Percentiles rank a stretch among this genome's conserved stretches.
Evolutionary conservation across 2,113 vertebrate genomes (phyloP).

Genomic region (Mus pahari): DNA sequence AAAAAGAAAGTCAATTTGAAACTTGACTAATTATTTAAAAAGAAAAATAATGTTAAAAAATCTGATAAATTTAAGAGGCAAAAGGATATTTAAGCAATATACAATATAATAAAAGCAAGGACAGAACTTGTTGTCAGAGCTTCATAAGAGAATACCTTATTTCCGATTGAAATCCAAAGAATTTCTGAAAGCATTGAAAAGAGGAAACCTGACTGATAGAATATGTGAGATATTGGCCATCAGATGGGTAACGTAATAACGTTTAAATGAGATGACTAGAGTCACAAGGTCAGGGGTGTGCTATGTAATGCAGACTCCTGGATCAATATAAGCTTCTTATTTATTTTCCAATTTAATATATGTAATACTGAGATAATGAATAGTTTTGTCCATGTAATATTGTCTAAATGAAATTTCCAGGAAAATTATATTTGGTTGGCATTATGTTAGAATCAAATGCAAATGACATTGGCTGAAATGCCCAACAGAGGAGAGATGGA

Average conservation of each 20-base stretch:
- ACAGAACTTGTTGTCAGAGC: neutral
- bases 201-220: neutral
- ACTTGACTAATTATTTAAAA: neutral
- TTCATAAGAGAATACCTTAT: neutral
- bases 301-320: neutral
- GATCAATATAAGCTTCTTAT: neutral
- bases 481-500: too few relatives aligned
- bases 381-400: neutral
- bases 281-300: neutral
- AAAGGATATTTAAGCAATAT: neutral
- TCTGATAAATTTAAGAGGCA: neutral
- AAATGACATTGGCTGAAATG: too few relatives aligned
- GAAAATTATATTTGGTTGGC: neutral
- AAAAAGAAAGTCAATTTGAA: neutral
- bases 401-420: neutral
- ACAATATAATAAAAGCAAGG: neutral
- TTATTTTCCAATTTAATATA: neutral
- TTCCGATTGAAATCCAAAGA: neutral
- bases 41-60: neutral
- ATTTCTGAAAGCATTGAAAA: neutral
- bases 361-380: neutral
- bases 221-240: neutral
- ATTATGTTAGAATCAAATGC: too few relatives aligned
- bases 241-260: neutral
- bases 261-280: neutral